phyloP scores from a whole-genome alignment of 2,888 invertebrate genomes.

The Macaria liturata region DNA sequence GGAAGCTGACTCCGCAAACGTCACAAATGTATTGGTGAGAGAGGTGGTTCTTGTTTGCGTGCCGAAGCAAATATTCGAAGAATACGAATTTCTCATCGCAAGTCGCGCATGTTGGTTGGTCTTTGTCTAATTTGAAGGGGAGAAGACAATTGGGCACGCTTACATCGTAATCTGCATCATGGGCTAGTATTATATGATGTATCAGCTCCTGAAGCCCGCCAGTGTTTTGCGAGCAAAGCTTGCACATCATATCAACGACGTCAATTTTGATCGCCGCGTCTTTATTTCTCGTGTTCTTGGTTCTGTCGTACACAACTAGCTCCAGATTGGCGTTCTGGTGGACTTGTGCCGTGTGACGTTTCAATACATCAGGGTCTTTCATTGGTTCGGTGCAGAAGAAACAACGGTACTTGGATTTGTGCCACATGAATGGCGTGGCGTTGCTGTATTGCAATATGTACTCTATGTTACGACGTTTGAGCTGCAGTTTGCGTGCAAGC shows the following conservation, averaged over 20 bases:
- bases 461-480: conserved; percentile 71
- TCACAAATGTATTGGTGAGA: conserved; percentile 77
- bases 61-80: conserved; percentile 70
- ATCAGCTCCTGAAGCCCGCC: conserved; percentile 66
- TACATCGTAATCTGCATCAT: conserved; percentile 73
- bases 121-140: conserved; percentile 69
- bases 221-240: conserved; percentile 57
- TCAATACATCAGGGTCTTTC: conserved; percentile 59
- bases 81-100: conserved; percentile 72
- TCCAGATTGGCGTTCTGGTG: conserved; percentile 69
- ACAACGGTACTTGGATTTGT: conserved; percentile 70
- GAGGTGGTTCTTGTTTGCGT: conserved; percentile 72
- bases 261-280: conserved; percentile 78
- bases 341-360: conserved; percentile 57
- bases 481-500: conserved; percentile 59
- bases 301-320: conserved; percentile 65
- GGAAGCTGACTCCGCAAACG: conserved; percentile 74
- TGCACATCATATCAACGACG: conserved; percentile 64
- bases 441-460: conserved; percentile 72
- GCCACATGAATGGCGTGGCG: conserved; percentile 74
- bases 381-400: conserved; percentile 71
- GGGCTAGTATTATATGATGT: conserved; percentile 72
- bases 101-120: conserved; percentile 68
- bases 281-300: conserved; percentile 70
- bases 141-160: conserved; percentile 70